Percentiles rank a stretch among this genome's conserved stretches.
Evolutionary conservation across 2,888 invertebrate genomes (phyloP).

Genomic region (Drosophila subquinaria): DNA sequence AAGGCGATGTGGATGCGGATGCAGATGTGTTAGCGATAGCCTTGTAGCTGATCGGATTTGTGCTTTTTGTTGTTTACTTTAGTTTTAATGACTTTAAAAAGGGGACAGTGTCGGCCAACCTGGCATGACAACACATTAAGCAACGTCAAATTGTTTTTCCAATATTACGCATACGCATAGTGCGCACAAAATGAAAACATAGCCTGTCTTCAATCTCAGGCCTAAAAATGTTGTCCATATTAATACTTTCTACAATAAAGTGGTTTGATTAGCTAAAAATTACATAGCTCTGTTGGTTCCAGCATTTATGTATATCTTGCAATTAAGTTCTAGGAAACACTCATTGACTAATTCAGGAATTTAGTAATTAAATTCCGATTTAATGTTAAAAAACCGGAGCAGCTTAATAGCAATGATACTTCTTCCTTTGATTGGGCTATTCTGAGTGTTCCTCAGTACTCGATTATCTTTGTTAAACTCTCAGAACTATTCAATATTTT

Average conservation of each 20-base stretch:
- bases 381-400: too few species aligned
- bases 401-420: too few species aligned
- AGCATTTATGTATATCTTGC: too few species aligned
- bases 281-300: too few species aligned
- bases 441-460: too few species aligned
- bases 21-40: conserved; percentile 37
- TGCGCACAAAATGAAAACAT: background rate
- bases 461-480: too few species aligned
- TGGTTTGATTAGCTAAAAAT: too few species aligned
- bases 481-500: too few species aligned
- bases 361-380: too few species aligned
- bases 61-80: conserved; percentile 12
- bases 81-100: conserved; percentile 19
- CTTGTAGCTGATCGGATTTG: conserved; percentile 37
- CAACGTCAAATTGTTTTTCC: background rate
- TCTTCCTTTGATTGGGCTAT: too few species aligned
- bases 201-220: background rate
- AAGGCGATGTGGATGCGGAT: conserved; percentile 12
- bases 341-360: too few species aligned
- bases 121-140: background rate
- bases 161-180: conserved; percentile 2
- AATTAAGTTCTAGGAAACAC: too few species aligned
- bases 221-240: background rate
- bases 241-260: background rate
- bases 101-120: background rate